Conservation (phyloP, 2,888 invertebrate genomes). For the Kryphioiulus occultus region DNA sequence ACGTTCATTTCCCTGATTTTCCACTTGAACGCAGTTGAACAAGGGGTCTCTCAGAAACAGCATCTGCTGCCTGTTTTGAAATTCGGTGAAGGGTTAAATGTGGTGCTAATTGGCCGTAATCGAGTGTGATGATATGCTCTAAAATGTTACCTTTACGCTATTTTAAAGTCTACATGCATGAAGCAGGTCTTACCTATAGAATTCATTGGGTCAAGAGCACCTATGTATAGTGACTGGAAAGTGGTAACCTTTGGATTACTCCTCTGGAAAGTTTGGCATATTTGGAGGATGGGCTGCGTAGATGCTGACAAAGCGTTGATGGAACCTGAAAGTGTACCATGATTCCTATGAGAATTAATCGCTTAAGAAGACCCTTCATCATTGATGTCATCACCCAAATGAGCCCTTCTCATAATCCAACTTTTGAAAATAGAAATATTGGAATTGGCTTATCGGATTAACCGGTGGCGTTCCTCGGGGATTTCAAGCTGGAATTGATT, state of each 20-base stretch:
- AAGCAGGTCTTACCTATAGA: not conserved
- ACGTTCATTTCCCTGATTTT: not conserved
- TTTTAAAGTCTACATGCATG: not conserved
- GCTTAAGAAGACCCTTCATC: not conserved
- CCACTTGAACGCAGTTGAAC: not conserved
- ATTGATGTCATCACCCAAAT: not conserved
- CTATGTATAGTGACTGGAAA: not conserved
- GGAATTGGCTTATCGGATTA: constrained; percentile 21
- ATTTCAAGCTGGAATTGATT: not conserved
- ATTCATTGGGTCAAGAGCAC: constrained; percentile 8
- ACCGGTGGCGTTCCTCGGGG: not conserved
- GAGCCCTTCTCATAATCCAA: not conserved
- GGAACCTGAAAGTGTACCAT: not conserved
- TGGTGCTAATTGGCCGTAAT: not conserved
- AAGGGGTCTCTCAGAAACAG: not conserved
- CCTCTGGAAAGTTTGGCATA: not conserved
- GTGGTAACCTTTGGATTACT: not conserved
- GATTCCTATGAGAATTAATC: not conserved
- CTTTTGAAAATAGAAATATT: not conserved
- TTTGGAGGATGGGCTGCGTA: not conserved
- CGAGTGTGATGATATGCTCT: not conserved
- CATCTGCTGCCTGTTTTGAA: not conserved
- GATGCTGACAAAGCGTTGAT: not conserved
- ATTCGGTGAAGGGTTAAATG: not conserved
- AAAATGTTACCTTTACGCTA: not conserved